Conservation (phyloP, 2,888 invertebrate genomes). For the Acleris literana region DNA sequence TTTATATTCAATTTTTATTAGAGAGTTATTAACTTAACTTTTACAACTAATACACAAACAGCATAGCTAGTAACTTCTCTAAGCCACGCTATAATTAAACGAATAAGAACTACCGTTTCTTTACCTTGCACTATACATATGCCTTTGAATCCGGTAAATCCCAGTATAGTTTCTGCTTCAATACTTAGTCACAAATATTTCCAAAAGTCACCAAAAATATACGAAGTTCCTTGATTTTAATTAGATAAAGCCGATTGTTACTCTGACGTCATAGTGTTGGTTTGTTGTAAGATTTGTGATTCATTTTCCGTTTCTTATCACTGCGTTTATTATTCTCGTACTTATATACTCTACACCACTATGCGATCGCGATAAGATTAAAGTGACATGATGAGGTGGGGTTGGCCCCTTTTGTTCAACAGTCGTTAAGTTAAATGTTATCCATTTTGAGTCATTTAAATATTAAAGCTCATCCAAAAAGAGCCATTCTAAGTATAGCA, state of each 20-base stretch:
- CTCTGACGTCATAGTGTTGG: slow-evolving; percentile 2
- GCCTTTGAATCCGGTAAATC: too few species aligned
- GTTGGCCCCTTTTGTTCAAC: slow-evolving; percentile 20
- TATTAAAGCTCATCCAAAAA: too few species aligned
- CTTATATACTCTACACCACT: slow-evolving; percentile 44
- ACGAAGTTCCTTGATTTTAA: background rate
- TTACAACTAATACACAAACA: too few species aligned
- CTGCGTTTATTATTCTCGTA: slow-evolving; percentile 53
- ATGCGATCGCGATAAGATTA: slow-evolving; percentile 70
- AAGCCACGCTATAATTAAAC: too few species aligned
- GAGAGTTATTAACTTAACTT: too few species aligned
- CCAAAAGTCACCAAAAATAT: background rate
- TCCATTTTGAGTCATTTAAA: slow-evolving; percentile 5
- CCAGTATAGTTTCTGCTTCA: too few species aligned
- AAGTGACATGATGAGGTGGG: slow-evolving; percentile 28
- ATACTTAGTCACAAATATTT: background rate
- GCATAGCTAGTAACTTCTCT: too few species aligned
- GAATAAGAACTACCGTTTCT: too few species aligned
- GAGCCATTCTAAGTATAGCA: background rate
- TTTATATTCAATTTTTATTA: too few species aligned
- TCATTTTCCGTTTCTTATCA: slow-evolving; percentile 65
- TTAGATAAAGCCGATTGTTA: background rate
- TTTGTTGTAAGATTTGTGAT: slow-evolving; percentile 45
- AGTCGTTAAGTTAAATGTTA: slow-evolving; percentile 15
- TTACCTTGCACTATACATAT: too few species aligned